A percentile compares a stretch with the other conserved stretches of the same genome.
These are phyloP conservation scores for Bubalus kerabau DNA, from an alignment of 2,113 vertebrate genomes.

Conservation along the genomic window DNA sequence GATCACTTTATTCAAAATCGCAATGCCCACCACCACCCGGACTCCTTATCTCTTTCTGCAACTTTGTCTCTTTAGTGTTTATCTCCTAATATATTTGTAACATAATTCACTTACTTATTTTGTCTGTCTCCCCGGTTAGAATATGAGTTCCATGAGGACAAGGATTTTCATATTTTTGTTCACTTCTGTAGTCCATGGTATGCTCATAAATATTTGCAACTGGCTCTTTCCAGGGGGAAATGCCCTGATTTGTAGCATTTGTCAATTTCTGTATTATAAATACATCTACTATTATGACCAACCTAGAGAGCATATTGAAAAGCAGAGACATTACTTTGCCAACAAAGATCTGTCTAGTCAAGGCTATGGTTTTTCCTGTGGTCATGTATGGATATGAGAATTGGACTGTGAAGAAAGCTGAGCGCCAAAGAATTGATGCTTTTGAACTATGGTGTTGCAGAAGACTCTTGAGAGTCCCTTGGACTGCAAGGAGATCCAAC, in stretches of 20 bases:
- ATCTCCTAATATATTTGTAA: background rate
- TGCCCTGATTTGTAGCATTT: background rate
- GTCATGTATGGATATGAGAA: too few relatives aligned
- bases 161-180: conserved; percentile 5
- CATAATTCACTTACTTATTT: background rate
- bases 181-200: background rate
- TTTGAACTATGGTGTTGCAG: too few relatives aligned
- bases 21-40: background rate
- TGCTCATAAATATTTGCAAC: background rate
- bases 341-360: too few relatives aligned
- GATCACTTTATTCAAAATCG: background rate
- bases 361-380: too few relatives aligned
- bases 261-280: background rate
- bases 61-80: background rate
- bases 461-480: too few relatives aligned
- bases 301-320: too few relatives aligned
- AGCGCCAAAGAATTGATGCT: too few relatives aligned
- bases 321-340: too few relatives aligned
- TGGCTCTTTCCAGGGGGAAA: background rate
- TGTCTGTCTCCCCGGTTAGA: background rate
- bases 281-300: background rate
- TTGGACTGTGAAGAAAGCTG: too few relatives aligned
- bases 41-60: background rate
- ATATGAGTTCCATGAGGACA: background rate
- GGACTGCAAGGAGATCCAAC: too few relatives aligned